A percentile compares a stretch with the other conserved stretches of the same genome.
Conservation (phyloP, 2,888 invertebrate genomes). For the Pheosia gnoma region DNA sequence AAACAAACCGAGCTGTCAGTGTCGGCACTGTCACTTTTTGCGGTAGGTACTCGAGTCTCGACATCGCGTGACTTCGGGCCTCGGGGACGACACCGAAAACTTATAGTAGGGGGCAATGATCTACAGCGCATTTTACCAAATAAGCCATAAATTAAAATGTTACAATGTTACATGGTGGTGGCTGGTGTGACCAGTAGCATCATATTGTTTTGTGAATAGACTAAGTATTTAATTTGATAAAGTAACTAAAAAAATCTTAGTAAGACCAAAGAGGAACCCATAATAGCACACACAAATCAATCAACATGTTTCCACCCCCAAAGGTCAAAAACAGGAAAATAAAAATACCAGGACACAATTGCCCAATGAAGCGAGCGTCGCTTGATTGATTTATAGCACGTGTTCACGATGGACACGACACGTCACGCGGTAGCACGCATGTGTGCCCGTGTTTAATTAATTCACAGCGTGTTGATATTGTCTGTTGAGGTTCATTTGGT, state of each 20-base stretch:
- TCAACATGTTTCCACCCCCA: conserved; percentile 28
- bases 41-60: conserved; percentile 26
- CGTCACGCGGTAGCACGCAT: conserved; percentile 48
- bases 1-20: conserved; percentile 31
- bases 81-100: conserved; percentile 34
- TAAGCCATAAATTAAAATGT: conserved; percentile 74
- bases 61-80: conserved; percentile 51
- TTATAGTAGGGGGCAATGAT: conserved; percentile 65
- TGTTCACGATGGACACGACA: conserved; percentile 44
- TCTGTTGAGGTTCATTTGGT: conserved; percentile 16
- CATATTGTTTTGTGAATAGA: background rate
- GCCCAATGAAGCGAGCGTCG: conserved; percentile 50
- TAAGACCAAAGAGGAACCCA: too few relatives aligned
- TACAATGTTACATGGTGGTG: too few relatives aligned
- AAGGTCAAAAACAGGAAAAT: conserved; percentile 25
- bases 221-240: too few relatives aligned
- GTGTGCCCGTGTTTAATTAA: conserved; percentile 60
- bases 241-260: too few relatives aligned
- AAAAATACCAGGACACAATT: conserved; percentile 41
- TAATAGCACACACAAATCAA: background rate
- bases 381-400: conserved; percentile 61
- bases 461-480: conserved; percentile 47
- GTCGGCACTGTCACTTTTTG: conserved; percentile 40
- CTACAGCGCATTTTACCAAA: conserved; percentile 74
- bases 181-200: too few relatives aligned